These are phyloP conservation scores for Portunus trituberculatus DNA, from an alignment of 1,140 invertebrate species.

Conservation along the genomic window DNA sequence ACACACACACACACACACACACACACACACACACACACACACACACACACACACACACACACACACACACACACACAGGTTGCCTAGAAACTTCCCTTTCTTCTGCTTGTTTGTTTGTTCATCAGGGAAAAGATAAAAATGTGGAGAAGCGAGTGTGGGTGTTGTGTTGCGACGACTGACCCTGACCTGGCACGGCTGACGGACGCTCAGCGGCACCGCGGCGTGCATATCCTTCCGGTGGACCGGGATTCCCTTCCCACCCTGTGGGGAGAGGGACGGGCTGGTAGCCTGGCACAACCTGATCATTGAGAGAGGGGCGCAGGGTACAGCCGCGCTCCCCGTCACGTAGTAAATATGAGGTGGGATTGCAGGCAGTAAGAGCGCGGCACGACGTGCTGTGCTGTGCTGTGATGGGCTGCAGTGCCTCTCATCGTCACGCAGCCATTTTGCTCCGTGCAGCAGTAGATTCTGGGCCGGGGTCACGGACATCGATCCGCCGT, in stretches of 20 bases:
- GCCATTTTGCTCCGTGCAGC: slow-evolving; percentile 9
- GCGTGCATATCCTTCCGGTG: too few relatives aligned
- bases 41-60: not conserved
- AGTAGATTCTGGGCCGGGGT: slow-evolving; percentile 9
- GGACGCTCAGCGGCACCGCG: too few relatives aligned
- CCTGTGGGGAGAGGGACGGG: not conserved
- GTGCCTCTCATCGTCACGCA: not conserved
- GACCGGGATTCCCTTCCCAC: too few relatives aligned
- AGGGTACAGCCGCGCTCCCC: not conserved
- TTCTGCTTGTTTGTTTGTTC: not conserved
- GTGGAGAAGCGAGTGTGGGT: too few relatives aligned
- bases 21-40: not conserved
- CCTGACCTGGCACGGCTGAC: not conserved
- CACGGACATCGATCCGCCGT: not conserved
- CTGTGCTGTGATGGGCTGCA: not conserved
- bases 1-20: not conserved
- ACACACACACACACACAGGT: not conserved
- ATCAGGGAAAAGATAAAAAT: too few relatives aligned
- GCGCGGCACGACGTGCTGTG: not conserved
- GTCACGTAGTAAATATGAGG: too few relatives aligned
- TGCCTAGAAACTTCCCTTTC: too few relatives aligned
- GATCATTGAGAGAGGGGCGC: not conserved
- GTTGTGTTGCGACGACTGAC: not conserved
- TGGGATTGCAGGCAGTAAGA: not conserved
- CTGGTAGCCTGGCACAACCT: too few relatives aligned